Percentiles rank a stretch among this genome's conserved stretches.
Evolutionary conservation across 2,113 vertebrate genomes (phyloP).

Genomic region (Ornithorhynchus anatinus): DNA sequence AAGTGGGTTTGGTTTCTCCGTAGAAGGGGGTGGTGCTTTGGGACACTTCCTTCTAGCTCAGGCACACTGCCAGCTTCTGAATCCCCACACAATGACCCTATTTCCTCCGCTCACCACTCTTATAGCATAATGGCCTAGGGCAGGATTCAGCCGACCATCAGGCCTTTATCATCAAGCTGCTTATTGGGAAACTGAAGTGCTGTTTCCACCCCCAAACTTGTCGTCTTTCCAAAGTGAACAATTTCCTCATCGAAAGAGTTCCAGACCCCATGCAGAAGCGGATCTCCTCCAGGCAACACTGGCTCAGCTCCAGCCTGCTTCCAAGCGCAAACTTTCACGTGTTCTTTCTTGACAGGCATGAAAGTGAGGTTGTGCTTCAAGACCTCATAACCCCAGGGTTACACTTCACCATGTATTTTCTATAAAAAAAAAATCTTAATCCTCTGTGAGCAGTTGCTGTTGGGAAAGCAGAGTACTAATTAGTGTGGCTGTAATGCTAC

Average conservation of each 20-base stretch:
- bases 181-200: not conserved
- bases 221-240: not conserved
- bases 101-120: too few species aligned
- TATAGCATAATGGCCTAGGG: not conserved
- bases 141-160: not conserved
- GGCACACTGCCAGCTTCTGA: not conserved
- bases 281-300: not conserved
- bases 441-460: not conserved
- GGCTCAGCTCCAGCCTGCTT: not conserved
- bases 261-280: rapidly evolving
- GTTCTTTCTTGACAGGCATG: not conserved
- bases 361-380: not conserved
- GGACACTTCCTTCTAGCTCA: not conserved
- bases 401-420: not conserved
- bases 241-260: not conserved
- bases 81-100: not conserved
- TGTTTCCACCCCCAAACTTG: rapidly evolving
- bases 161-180: not conserved
- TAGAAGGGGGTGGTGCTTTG: not conserved
- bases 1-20: not conserved
- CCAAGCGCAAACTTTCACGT: not conserved
- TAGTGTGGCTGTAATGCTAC: not conserved
- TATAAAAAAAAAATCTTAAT: not conserved
- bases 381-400: not conserved
- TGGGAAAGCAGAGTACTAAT: constrained; percentile 15